Percentiles rank a stretch among this genome's conserved stretches.
Evolutionary conservation across 2,888 invertebrate species (phyloP).

Genomic region (Thelaira solivaga): DNA sequence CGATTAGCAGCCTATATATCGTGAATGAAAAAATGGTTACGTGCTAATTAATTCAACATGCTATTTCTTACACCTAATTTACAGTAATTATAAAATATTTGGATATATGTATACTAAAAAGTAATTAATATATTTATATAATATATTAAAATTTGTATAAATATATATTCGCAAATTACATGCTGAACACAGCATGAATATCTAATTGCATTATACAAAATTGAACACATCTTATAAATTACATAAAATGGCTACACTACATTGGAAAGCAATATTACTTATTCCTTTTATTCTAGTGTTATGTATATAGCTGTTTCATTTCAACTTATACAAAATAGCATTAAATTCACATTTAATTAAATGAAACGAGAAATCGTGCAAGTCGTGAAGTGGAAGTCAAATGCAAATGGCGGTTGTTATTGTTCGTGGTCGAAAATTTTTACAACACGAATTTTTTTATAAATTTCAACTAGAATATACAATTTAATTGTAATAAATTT

Average conservation of each 20-base stretch:
- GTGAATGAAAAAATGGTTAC: too few species aligned
- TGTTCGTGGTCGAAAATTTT: conserved; percentile 89
- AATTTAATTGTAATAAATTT: conserved; percentile 67
- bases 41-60: too few species aligned
- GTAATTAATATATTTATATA: too few species aligned
- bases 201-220: conserved; percentile 12
- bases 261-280: conserved; percentile 34
- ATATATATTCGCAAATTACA: background rate
- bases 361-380: conserved; percentile 50
- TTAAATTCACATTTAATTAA: conserved; percentile 13
- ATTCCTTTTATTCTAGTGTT: background rate
- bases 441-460: conserved; percentile 72
- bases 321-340: background rate
- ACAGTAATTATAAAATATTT: too few species aligned
- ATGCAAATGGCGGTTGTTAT: conserved; percentile 99
- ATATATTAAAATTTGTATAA: background rate
- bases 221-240: conserved; percentile 33
- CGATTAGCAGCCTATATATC: too few species aligned
- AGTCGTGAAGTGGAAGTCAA: conserved; percentile 74
- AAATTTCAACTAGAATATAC: conserved; percentile 71
- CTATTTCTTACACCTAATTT: too few species aligned
- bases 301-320: conserved; percentile 17
- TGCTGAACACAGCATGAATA: conserved; percentile 18
- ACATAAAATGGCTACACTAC: conserved; percentile 57
- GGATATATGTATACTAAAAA: too few species aligned